A percentile compares a stretch with the other conserved stretches of the same genome.
phyloP scores from a whole-genome alignment of 2,888 invertebrate species.

The Brachyptera risi region DNA sequence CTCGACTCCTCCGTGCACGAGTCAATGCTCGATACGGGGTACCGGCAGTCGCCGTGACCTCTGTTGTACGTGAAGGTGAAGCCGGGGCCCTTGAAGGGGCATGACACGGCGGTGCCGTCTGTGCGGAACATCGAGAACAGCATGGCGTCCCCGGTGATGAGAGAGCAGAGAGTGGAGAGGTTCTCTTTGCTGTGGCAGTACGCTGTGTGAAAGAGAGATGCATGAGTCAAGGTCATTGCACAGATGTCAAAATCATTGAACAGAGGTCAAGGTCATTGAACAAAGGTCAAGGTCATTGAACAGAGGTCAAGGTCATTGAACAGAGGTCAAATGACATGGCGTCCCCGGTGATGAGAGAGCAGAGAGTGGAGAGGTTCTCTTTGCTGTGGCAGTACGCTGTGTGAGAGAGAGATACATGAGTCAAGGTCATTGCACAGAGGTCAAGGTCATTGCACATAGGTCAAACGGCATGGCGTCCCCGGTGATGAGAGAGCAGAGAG shows the following conservation, averaged over 20 bases:
- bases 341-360: constrained; percentile 84
- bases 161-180: constrained; percentile 74
- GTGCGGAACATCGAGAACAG: constrained; percentile 88
- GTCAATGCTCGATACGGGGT: constrained; percentile 87
- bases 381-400: constrained; percentile 70
- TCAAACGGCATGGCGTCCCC: too few species aligned
- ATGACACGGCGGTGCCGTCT: constrained; percentile 81
- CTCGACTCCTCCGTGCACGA: constrained; percentile 91
- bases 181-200: constrained; percentile 71
- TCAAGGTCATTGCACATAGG: too few species aligned
- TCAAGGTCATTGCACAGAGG: too few species aligned
- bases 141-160: constrained; percentile 84
- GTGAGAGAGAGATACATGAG: too few species aligned
- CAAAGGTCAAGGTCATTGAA: too few species aligned
- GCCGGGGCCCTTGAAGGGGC: constrained; percentile 83
- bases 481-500: constrained; percentile 80
- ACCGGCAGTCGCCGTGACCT: constrained; percentile 84
- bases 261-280: too few species aligned
- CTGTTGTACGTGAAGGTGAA: constrained; percentile 92
- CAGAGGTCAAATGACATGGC: constrained; percentile 81
- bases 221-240: too few species aligned
- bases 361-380: constrained; percentile 73
- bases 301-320: too few species aligned
- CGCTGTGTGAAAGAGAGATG: constrained; percentile 64
- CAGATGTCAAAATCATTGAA: too few species aligned